Conservation (phyloP, 2,113 vertebrate species). For the Hyla sarda region DNA sequence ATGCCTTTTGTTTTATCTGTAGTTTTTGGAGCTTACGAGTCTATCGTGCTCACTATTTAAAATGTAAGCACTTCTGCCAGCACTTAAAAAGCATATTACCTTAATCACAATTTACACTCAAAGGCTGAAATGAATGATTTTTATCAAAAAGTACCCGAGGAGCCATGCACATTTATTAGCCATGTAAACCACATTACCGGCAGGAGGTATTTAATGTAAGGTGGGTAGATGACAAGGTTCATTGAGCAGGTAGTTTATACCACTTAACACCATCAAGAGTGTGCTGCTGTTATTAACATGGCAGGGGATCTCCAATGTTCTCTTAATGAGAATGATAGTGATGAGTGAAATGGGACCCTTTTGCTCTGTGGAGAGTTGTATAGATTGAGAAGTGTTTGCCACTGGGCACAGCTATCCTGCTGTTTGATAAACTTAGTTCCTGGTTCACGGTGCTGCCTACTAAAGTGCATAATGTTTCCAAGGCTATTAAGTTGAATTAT, state of each 20-base stretch:
- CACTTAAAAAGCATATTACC: constrained; percentile 3
- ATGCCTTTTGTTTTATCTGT: not conserved
- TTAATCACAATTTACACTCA: not conserved
- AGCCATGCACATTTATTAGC: constrained; percentile 46
- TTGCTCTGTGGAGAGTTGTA: constrained; percentile 41
- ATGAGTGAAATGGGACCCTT: constrained; percentile 51
- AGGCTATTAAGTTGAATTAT: constrained; percentile 53
- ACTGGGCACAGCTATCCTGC: constrained; percentile 49
- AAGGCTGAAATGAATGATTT: constrained; percentile 18
- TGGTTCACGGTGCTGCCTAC: constrained; percentile 50
- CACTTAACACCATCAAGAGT: constrained; percentile 57
- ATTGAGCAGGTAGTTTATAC: constrained; percentile 58
- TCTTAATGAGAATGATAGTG: constrained; percentile 56
- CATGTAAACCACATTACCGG: constrained; percentile 48
- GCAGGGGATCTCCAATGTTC: constrained; percentile 52
- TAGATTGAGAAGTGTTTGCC: constrained; percentile 50
- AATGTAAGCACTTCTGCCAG: not conserved
- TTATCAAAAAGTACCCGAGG: constrained; percentile 14
- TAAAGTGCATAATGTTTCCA: constrained; percentile 51
- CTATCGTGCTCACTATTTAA: not conserved
- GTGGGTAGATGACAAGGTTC: constrained; percentile 56
- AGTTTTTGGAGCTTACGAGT: not conserved
- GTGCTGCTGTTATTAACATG: constrained; percentile 50
- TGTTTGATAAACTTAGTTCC: constrained; percentile 57
- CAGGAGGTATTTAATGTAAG: constrained; percentile 54